phyloP scores from a whole-genome alignment of 2,888 invertebrate species.

The Hemicrepidius hirtus region DNA sequence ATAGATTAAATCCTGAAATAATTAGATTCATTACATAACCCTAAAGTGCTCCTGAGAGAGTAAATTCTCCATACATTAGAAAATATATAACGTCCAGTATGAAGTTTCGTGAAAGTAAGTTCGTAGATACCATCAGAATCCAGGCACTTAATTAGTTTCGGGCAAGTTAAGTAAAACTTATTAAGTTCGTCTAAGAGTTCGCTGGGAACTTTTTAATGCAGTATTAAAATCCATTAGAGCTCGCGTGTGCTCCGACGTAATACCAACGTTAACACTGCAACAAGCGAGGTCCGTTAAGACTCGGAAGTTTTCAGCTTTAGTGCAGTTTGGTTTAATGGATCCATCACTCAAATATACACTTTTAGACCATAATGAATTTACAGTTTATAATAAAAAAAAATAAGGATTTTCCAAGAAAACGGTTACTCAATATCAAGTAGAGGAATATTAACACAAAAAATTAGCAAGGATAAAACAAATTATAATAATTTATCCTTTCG shows the following conservation, averaged over 20 bases:
- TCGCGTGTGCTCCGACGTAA: slow-evolving; percentile 27
- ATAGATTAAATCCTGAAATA: no score
- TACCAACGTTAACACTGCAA: slow-evolving; percentile 23
- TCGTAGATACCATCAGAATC: slow-evolving; percentile 15
- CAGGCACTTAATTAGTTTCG: slow-evolving; percentile 42
- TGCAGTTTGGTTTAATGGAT: slow-evolving; percentile 20
- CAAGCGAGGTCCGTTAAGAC: slow-evolving; percentile 22
- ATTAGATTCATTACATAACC: neutral
- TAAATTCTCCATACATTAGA: neutral
- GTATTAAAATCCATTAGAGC: slow-evolving; percentile 39
- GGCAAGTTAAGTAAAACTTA: slow-evolving; percentile 41
- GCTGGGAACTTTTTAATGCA: slow-evolving; percentile 38
- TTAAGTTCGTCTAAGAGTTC: slow-evolving; percentile 37
- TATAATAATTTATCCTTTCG: slow-evolving; percentile 9
- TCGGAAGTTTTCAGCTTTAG: slow-evolving; percentile 25
- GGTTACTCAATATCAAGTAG: slow-evolving; percentile 4
- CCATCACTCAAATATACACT: slow-evolving; percentile 14
- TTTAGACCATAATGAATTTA: slow-evolving; percentile 2
- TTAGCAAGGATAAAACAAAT: slow-evolving; percentile 4
- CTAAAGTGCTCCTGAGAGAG: neutral
- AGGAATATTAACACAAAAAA: no score
- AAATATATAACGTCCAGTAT: slow-evolving; percentile 8
- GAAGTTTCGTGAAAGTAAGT: slow-evolving; percentile 19
- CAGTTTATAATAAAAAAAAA: neutral
- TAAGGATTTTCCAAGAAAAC: neutral